Evolutionary conservation across 2,888 invertebrate species (phyloP).

Genomic region (Eilema depressum): DNA sequence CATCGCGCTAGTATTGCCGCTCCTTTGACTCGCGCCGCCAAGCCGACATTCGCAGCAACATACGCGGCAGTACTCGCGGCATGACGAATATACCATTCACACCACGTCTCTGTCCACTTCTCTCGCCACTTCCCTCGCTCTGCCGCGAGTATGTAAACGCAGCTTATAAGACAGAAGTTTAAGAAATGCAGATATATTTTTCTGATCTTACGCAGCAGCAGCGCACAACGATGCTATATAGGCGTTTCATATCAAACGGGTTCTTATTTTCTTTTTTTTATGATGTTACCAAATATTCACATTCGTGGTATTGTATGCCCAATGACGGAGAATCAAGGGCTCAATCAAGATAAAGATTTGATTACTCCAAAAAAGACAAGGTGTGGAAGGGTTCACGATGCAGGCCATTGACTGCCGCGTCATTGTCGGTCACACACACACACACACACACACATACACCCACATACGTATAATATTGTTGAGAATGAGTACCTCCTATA

Average conservation of each 20-base stretch:
- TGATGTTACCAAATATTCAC: background rate
- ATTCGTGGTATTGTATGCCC: background rate
- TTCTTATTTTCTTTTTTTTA: background rate
- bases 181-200: background rate
- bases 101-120: too few species aligned
- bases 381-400: conserved; percentile 2
- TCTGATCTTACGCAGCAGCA: background rate
- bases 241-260: background rate
- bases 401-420: background rate
- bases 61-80: too few species aligned
- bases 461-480: too few species aligned
- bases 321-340: conserved; percentile 1
- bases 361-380: conserved; percentile 3
- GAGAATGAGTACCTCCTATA: too few species aligned
- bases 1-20: too few species aligned
- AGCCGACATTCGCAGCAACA: too few species aligned
- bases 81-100: too few species aligned
- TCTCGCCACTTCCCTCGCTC: too few species aligned
- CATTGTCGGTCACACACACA: background rate
- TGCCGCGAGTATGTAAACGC: too few species aligned
- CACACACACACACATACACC: background rate
- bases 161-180: too few species aligned
- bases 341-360: conserved; percentile 2
- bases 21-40: too few species aligned
- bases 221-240: background rate